Conservation (phyloP, 2,797 vertebrate species). For the Falco cherrug region DNA sequence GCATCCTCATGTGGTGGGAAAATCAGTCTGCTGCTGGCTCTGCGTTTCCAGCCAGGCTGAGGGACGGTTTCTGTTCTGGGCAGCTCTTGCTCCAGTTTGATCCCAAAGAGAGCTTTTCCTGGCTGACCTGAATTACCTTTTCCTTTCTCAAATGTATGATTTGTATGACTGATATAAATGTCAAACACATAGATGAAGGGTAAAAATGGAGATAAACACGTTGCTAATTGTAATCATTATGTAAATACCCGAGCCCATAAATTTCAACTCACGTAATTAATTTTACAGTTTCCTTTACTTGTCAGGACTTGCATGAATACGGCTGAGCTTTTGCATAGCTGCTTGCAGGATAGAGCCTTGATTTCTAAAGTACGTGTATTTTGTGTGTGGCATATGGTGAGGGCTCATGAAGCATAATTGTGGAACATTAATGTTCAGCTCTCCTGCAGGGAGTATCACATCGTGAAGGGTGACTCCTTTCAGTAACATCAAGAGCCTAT, state of each 20-base stretch:
- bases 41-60: background rate
- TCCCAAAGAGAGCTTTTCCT: background rate
- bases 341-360: background rate
- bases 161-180: background rate
- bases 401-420: background rate
- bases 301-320: background rate
- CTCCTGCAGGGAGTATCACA: background rate
- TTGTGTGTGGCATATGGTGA: background rate
- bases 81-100: background rate
- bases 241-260: background rate
- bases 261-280: background rate
- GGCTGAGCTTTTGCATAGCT: background rate
- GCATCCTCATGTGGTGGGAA: background rate
- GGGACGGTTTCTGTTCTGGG: rapidly evolving
- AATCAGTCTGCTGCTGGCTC: rapidly evolving
- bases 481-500: background rate
- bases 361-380: background rate
- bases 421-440: background rate
- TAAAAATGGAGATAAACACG: background rate
- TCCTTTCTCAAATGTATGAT: background rate
- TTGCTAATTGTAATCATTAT: background rate
- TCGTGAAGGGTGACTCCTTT: background rate
- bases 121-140: background rate
- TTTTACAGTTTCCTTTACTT: background rate
- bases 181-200: background rate